Evolutionary conservation across 2,113 vertebrate genomes (phyloP), one percentile per base, ranked within the genome.

Genomic region (Labeo rohita): DNA sequence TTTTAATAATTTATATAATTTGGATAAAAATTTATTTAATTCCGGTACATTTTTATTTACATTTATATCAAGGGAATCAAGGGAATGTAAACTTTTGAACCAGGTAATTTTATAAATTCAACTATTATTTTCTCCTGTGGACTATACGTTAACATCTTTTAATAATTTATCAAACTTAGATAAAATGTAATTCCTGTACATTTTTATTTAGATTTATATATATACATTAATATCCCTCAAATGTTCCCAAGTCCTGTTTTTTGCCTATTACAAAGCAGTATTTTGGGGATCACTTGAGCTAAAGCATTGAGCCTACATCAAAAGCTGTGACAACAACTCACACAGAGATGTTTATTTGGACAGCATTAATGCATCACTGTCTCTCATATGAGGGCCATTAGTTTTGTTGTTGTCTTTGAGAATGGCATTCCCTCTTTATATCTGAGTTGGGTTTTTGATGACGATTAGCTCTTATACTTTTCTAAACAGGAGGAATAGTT

Each of bases 331-430:
- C 6, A 3, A 76, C 43, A 34, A 34, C 50, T 56, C 74, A 75
- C 73, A 74, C 47, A 34, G 80, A 18, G 72, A 39, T 85, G 75
- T 87, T 87, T 89, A 87, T 89, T 87, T 87, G 66, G 28, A 74
- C 50, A 85, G 39, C 54, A 61, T 78, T 80, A 47, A 59, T 81
- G 79, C 50, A 88, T 72, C 61, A 49, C 28, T 76, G 18, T 34
- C 49, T 66, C 73, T 76, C 73, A 88, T 61, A 15, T 83, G 11
- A 72, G 54, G 66, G 39, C 21, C 76, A 80, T 77, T 86, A n/a
- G 59, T 81, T 84, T 74, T 23, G 36, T 50, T 36, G 6, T 70
- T 28, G 23, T 85, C 34, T 74, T 52, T 34, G 34, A 86, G 52
- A n/a, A 54, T 75, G 70, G 45, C n/a, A 49, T 23, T 13, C 59